Base-by-base conservation (phyloP, 2,888 invertebrate genomes). In the Caenorhabditis sp. region DNA sequence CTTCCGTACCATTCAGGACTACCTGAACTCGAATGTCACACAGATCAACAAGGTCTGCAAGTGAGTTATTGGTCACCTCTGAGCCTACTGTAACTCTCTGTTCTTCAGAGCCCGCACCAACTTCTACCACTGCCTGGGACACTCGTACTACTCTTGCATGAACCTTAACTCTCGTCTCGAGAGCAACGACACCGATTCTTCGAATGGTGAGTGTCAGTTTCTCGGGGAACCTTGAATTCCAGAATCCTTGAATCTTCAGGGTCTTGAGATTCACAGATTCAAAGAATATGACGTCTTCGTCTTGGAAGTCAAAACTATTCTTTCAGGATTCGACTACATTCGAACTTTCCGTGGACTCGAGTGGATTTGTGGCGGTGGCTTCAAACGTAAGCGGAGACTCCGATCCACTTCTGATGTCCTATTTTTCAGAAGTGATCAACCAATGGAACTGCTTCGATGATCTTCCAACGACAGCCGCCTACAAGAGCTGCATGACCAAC, bases 101-200 rank as follows among this genome's bases (percentile, higher is more conserved):
- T n/a, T n/a, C n/a, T n/a, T 14, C 74, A 87, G 85, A 54, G 76
- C 84, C 4, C 86, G 89, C 22, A 83, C 87, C 6, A 74, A 83
- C 26, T 88, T 87, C 85, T 88, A 89, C 76, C 87, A 86, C 51
- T 89, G 89, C 73, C 84, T 89, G 19, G 89, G 89, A 58, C 72
- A 83, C 35, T 84, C 85, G n/a, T 89, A 89, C 66, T 87, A 84
- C 74, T 19, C 82, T 10, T 89, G 89, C 64, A 75, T 89, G 76
- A 85, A 84, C 51, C 85, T 88, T 22, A 85, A 84, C 79, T 76
- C 73, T 31, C 72, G 88, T 51, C 73, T 88, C 22, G 69, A 82
- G 22, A 69, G 54, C 22, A 83, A 84, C n/a, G 70, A 70, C 14
- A 79, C 85, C 14, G 82, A 83, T 44, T 84, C 85, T n/a, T 63